Base-by-base conservation (phyloP, 2,113 vertebrate genomes). In the Gavialis gangeticus region DNA sequence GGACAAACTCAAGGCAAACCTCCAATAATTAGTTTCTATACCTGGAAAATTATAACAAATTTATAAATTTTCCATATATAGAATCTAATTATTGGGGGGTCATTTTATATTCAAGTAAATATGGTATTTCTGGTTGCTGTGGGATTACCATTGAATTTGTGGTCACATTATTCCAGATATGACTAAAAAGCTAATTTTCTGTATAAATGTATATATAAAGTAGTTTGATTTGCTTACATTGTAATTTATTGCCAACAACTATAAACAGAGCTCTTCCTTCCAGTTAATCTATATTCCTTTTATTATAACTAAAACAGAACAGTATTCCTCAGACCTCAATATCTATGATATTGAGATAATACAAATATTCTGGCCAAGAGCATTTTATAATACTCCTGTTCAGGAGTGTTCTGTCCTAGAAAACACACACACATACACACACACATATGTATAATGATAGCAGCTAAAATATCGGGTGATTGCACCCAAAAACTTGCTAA, bases 221-320 rank as follows among this genome's bases (percentile, higher is more conserved):
- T 69, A 79, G 27, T 10, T 3, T 64, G 28, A 69, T 14, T 86
- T 79, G 57, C 73, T 79, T 90, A 58, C 5, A 13, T 46, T 21
- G 10, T 16, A 46, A 82, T 95, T 94, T 22, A 60, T 73, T 84
- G 58, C 3, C 79, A 46, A 12, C 37, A 73, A 22, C 11, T 78
- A 19, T 75, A 58, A 46, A 58, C 90, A 24, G 12, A 19, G 12
- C 82, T 27, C 8, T 84, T 88, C 60, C 76, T 82, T 87, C 62
- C 86, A 30, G 69, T 66, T 87, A 85, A 58, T 24, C 75, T 34
- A 79, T 12, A 64, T 86, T 84, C 27, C 57, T 85, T 96, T 92
- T 91, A 5, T 90, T 94, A 56, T 18, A 69, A 22, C 82, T 82
- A 86, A 46, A 91, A 93, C 19, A 67, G 80, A 91, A 82, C 14